Evolutionary conservation across 2,113 vertebrate species (phyloP), one percentile per base, ranked within the genome.

Genomic region (Plotosus lineatus): DNA sequence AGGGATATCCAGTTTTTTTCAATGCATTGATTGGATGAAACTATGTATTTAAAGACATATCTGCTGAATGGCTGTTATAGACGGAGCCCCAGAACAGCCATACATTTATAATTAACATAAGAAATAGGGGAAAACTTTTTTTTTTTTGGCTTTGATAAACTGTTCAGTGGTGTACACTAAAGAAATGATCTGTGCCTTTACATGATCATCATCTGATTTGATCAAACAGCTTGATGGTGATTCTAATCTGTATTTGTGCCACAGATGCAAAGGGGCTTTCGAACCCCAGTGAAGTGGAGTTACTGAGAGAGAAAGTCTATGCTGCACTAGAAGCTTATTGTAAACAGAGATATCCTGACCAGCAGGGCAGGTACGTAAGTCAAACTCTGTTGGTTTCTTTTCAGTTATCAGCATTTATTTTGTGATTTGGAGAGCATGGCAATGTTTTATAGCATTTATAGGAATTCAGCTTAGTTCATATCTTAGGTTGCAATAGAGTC

Each of bases 331-430:
- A 97, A 89, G 89, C 95, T 33, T 97, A 97, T 85, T 97, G 96
- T 91, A 97, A 97, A 85, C 96, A 97, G 90, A 97, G 95, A 87
- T 97, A 97, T 88, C 95, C 95, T 0, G 94, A 96, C 73, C 95
- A 96, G 89, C 95, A 94, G 91, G 95, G 95, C 87, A 96, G 94
- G 95, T 96, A 85, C 2, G 85, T 38, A 19, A 17, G 15, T 1
- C 14, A 73, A 31, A 31, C 9, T 38, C 9, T 46, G 21, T 0
- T 77, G n/a, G 14, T 28, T 42, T n/a, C 15, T 17, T 46, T 23
- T 61, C 38, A 7, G 17, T 26, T 69, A 9, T 38, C 40, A 46
- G 21, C 8, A 23, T n/a, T 2, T 2, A 42, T 44, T 6, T 48
- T 38, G n/a, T 75, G 21, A 33, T 48, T 31, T 42, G 40, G 4